Evolutionary conservation across 2,888 invertebrate species (phyloP), one percentile per base, ranked within the genome.

Genomic region (Drosophila mercatorum): DNA sequence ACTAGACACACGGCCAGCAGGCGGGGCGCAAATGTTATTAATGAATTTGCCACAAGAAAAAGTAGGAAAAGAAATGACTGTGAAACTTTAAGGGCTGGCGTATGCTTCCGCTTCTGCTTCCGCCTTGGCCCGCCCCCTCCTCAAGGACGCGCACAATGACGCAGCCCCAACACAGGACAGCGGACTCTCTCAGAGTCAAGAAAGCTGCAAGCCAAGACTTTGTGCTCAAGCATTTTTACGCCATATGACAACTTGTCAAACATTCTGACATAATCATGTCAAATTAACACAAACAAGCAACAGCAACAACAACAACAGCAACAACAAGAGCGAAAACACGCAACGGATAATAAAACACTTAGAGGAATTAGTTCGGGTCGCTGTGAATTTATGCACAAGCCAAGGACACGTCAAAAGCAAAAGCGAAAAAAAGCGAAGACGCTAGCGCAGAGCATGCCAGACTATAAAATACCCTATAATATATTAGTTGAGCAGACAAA

Each of bases 201-300:
- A 46, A 57, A 53, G 41, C 47, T 47, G 55, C 67, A 28, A 49
- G 52, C 59, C 52, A 52, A 68, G 46, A 31, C 17, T 52, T 52
- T 51, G 46, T 11, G 46, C 44, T 43, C 36, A 8, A 47, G 36
- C 59, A 60, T 56, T 70, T 47, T 60, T 47, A 55, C 57, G 72
- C 74, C 72, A 81, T 81, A 74, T 80, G 88, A 85, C 76, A 89
- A 80, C 72, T 85, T 88, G 86, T 80, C 88, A 86, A 86, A 88
- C 87, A 83, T 74, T 89, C 68, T 86, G 86, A 88, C 89, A 89
- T 88, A 89, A 89, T 89, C 89, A 85, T 85, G 86, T 89, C 89
- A 86, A 88, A 86, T 86, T 89, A 85, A 83, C 86, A 83, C 82
- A 76, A 61, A 64, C 68, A 81, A 69, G 66, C 65, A 52, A 40